These are phyloP conservation scores for Trididemnum clinides DNA, from an alignment of 23 tunicate species.

Conservation along the genomic window DNA sequence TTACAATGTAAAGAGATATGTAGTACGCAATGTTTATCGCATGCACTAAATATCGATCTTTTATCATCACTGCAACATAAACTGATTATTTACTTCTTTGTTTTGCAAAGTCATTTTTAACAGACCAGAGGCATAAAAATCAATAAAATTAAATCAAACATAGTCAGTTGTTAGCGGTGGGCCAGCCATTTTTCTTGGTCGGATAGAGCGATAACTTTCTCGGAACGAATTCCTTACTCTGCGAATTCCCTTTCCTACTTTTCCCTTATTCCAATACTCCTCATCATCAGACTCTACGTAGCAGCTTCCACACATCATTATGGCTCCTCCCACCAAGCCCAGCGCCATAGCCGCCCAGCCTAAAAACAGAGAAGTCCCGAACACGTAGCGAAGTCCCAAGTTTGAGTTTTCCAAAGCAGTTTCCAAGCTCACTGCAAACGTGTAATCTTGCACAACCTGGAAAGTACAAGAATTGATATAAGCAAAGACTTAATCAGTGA, in stretches of 20 bases:
- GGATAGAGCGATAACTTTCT: slow-evolving; percentile 49
- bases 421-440: neutral
- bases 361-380: slow-evolving; percentile 75
- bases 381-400: slow-evolving; percentile 55
- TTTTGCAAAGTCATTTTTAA: too few relatives aligned
- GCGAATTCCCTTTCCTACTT: slow-evolving; percentile 55
- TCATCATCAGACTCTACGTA: slow-evolving; percentile 61
- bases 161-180: neutral
- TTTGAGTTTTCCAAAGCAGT: neutral
- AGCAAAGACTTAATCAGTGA: too few relatives aligned
- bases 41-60: too few relatives aligned
- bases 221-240: slow-evolving; percentile 46
- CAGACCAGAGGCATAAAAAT: too few relatives aligned
- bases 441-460: neutral
- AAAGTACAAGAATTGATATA: too few relatives aligned
- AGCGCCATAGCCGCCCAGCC: slow-evolving; percentile 93
- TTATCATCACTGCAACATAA: too few relatives aligned
- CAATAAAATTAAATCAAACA: neutral
- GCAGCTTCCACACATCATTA: slow-evolving; percentile 71
- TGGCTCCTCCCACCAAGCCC: slow-evolving; percentile 61
- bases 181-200: slow-evolving; percentile 10
- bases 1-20: too few relatives aligned
- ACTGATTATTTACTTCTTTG: too few relatives aligned
- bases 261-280: slow-evolving; percentile 58
- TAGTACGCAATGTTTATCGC: too few relatives aligned